A percentile compares a stretch with the other conserved stretches of the same genome.
Conservation (phyloP, 37 sponge, comb jelly and placozoan genomes). For the Chondrilla cf. caribensis region DNA sequence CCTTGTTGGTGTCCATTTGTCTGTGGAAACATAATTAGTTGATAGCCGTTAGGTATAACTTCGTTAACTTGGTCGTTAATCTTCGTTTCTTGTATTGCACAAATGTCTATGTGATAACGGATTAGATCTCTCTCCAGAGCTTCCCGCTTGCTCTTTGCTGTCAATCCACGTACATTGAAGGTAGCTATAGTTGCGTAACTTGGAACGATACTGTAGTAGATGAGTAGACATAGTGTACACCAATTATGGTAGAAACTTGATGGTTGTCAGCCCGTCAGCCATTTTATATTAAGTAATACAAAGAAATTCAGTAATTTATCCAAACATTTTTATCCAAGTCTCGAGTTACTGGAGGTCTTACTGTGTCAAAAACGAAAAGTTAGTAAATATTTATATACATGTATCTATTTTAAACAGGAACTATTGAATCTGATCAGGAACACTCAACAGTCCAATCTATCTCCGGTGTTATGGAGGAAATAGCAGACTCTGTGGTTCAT, state of each 20-base stretch:
- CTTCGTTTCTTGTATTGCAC: background rate
- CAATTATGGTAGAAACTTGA: background rate
- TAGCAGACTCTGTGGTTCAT: too few species aligned
- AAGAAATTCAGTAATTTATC: too few species aligned
- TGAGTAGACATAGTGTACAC: background rate
- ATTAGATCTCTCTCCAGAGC: constrained; percentile 22
- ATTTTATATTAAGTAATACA: background rate
- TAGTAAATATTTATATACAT: too few species aligned
- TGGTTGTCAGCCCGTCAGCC: constrained; percentile 7
- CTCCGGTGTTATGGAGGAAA: too few species aligned
- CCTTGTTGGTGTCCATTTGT: background rate
- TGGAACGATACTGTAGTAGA: constrained; percentile 23
- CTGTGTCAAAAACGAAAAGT: too few species aligned
- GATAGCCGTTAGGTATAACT: constrained; percentile 17
- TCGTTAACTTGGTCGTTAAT: background rate
- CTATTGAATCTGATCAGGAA: too few species aligned
- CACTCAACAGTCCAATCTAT: too few species aligned
- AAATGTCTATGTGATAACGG: background rate
- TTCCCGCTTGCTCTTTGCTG: constrained; percentile 10
- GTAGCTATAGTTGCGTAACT: too few species aligned
- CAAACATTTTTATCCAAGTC: too few species aligned
- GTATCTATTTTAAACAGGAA: too few species aligned
- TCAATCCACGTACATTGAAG: constrained; percentile 9
- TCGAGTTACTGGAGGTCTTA: too few species aligned
- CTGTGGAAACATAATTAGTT: background rate